These are phyloP conservation scores for Microhierax caerulescens DNA, from an alignment of 2,797 vertebrate genomes.

Conservation along the genomic window DNA sequence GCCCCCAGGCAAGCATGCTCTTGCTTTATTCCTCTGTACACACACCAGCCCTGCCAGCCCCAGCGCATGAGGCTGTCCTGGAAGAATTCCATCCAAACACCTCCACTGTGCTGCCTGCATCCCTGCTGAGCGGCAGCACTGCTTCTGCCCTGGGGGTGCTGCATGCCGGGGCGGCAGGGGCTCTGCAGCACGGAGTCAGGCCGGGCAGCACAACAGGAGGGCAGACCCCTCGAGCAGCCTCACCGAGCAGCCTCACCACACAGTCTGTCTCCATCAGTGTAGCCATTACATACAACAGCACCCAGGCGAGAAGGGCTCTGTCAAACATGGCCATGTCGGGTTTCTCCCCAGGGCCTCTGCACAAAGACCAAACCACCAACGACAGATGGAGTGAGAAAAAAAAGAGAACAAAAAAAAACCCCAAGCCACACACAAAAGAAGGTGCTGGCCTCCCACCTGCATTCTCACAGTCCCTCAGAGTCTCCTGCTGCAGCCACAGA, in stretches of 20 bases:
- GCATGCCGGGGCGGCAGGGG: neutral
- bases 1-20: rapidly evolving
- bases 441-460: neutral
- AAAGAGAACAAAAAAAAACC: neutral
- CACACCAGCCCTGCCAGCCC: neutral
- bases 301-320: neutral
- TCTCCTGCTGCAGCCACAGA: neutral
- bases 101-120: neutral
- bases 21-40: neutral
- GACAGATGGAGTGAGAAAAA: neutral
- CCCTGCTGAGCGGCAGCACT: neutral
- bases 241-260: rapidly evolving
- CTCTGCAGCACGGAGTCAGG: neutral
- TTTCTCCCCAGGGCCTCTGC: neutral
- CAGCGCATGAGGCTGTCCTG: neutral
- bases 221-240: neutral
- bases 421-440: neutral
- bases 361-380: neutral
- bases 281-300: rapidly evolving
- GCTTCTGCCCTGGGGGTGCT: rapidly evolving
- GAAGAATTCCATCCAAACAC: neutral
- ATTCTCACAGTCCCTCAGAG: rapidly evolving
- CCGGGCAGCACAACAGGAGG: neutral
- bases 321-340: rapidly evolving
- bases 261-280: neutral